Evolutionary conservation across 1,140 invertebrate genomes (phyloP).

Genomic region (Triops cancriformis): DNA sequence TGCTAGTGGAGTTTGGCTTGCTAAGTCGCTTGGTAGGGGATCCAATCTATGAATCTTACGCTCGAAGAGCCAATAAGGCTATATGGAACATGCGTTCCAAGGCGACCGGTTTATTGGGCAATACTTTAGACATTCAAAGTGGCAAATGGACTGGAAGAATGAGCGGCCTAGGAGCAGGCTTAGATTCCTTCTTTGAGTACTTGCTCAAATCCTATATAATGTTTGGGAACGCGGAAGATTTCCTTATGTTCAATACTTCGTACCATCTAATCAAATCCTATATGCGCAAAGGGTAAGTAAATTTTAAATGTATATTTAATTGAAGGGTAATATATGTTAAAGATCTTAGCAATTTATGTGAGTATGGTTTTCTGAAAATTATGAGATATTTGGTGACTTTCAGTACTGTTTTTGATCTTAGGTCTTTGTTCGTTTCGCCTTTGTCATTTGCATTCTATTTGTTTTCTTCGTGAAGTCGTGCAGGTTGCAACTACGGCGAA

Average conservation of each 20-base stretch:
- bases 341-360: no score
- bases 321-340: not conserved
- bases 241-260: slow-evolving; percentile 52
- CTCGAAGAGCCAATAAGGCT: slow-evolving; percentile 47
- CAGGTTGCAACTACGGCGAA: slow-evolving; percentile 49
- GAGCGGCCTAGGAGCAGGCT: slow-evolving; percentile 56
- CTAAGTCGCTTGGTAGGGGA: slow-evolving; percentile 52
- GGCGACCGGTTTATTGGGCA: slow-evolving; percentile 54
- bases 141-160: slow-evolving; percentile 53
- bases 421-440: no score
- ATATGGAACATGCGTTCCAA: slow-evolving; percentile 51
- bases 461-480: slow-evolving; percentile 37
- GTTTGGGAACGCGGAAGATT: slow-evolving; percentile 53
- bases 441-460: no score
- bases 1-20: slow-evolving; percentile 57
- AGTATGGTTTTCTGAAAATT: no score
- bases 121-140: slow-evolving; percentile 53
- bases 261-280: slow-evolving; percentile 53
- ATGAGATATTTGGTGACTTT: no score
- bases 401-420: no score
- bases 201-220: slow-evolving; percentile 57
- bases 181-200: slow-evolving; percentile 64
- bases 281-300: slow-evolving; percentile 50
- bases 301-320: not conserved
- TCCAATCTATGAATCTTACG: slow-evolving; percentile 52